phyloP scores from a whole-genome alignment of 2,888 invertebrate species.

The Drosophila neonasuta region DNA sequence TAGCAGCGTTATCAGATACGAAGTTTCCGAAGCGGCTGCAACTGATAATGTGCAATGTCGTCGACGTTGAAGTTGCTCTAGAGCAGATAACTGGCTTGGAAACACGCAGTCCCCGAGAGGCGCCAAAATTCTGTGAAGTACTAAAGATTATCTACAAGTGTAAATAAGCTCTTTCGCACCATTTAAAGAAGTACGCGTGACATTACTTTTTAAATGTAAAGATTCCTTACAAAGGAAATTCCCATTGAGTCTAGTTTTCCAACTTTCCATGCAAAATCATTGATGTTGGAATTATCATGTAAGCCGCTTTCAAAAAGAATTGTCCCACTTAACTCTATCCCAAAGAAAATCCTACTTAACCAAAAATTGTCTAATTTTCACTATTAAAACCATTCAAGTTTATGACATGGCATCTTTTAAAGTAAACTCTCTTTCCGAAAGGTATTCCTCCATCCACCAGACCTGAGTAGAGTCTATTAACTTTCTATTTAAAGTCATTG shows the following conservation, averaged over 20 bases:
- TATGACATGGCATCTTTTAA: too few relatives aligned
- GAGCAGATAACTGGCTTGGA: conserved; percentile 66
- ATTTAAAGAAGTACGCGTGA: neutral
- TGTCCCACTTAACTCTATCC: neutral
- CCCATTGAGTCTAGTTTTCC: conserved; percentile 2
- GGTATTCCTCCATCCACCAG: too few relatives aligned
- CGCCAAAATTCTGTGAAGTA: conserved; percentile 57
- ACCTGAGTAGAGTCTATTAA: too few relatives aligned
- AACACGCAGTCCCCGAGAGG: conserved; percentile 56
- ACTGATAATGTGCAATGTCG: conserved; percentile 60
- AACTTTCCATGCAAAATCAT: neutral
- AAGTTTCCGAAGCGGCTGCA: conserved; percentile 58
- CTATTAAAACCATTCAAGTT: too few relatives aligned
- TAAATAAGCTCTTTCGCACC: conserved; percentile 28
- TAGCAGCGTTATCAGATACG: conserved; percentile 19
- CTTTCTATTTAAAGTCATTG: too few relatives aligned
- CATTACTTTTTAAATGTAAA: conserved; percentile 2
- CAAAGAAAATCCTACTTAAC: too few relatives aligned
- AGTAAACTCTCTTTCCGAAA: too few relatives aligned
- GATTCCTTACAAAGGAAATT: neutral
- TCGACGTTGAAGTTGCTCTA: conserved; percentile 62
- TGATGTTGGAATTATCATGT: neutral
- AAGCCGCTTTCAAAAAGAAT: neutral
- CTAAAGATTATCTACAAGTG: conserved; percentile 61
- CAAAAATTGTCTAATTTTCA: too few relatives aligned